Percentiles rank a stretch among this genome's conserved stretches.
Evolutionary conservation across 2,797 vertebrate genomes (phyloP).

Genomic region (Microhierax caerulescens): DNA sequence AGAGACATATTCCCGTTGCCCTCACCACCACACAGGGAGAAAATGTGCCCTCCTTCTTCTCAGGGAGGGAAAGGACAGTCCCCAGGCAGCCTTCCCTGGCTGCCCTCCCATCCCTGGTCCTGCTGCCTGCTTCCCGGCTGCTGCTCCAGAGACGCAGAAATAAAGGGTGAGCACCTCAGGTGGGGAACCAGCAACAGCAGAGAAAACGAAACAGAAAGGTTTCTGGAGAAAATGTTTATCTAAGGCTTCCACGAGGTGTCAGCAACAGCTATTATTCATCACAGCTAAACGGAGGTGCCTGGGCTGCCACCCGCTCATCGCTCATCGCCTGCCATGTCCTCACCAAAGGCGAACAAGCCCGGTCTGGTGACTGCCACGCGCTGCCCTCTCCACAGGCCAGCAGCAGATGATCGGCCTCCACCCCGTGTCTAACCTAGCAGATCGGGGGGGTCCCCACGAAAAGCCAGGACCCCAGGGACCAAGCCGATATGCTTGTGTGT

Average conservation of each 20-base stretch:
- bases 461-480: background rate
- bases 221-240: background rate
- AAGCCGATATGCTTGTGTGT: fast-evolving
- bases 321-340: background rate
- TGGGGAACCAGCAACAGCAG: background rate
- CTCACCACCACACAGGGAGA: background rate
- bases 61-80: background rate
- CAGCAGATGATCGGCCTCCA: background rate
- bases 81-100: background rate
- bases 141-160: background rate
- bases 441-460: fast-evolving
- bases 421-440: background rate
- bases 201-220: background rate
- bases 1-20: no score
- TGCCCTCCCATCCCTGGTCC: background rate
- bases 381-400: background rate
- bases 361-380: background rate
- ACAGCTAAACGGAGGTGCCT: background rate
- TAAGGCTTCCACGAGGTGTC: slow-evolving; percentile 46
- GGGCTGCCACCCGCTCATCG: background rate
- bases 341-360: background rate
- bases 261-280: slow-evolving; percentile 23
- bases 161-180: background rate
- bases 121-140: background rate
- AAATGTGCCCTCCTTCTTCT: background rate